A percentile compares a stretch with the other conserved stretches of the same genome.
These are phyloP conservation scores for Celastrina argiolus DNA, from an alignment of 2,888 invertebrate genomes.

Conservation along the genomic window DNA sequence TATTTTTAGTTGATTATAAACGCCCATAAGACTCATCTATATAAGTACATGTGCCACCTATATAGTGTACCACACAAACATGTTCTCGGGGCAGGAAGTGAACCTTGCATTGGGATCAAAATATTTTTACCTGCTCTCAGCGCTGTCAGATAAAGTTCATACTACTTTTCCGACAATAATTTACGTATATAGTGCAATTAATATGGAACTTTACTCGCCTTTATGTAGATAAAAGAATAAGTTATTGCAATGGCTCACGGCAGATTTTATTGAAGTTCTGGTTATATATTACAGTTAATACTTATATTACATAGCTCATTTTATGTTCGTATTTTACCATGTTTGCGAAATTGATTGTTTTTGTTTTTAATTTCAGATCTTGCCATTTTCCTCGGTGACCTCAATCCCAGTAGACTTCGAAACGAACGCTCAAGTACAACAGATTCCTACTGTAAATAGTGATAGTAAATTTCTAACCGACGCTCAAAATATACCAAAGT, in stretches of 20 bases:
- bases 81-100: slow-evolving; percentile 23
- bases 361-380: slow-evolving; percentile 53
- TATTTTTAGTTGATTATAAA: neutral
- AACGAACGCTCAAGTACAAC: slow-evolving; percentile 38
- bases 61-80: slow-evolving; percentile 10
- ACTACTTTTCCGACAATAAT: neutral
- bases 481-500: slow-evolving; percentile 44
- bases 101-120: slow-evolving; percentile 15
- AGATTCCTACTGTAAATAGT: slow-evolving; percentile 33
- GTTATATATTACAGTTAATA: neutral
- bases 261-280: neutral
- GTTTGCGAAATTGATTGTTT: neutral
- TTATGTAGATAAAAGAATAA: slow-evolving; percentile 4
- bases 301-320: neutral
- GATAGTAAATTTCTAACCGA: slow-evolving; percentile 34
- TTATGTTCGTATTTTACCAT: neutral
- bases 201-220: slow-evolving; percentile 1
- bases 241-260: neutral
- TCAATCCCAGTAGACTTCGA: slow-evolving; percentile 47
- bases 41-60: neutral
- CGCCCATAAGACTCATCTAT: neutral
- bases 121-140: slow-evolving; percentile 17
- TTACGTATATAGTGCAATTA: slow-evolving; percentile 7
- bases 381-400: slow-evolving; percentile 50
- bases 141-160: slow-evolving; percentile 5